Base-by-base conservation (phyloP, 2,888 invertebrate species). In the Abscondita cerata region DNA sequence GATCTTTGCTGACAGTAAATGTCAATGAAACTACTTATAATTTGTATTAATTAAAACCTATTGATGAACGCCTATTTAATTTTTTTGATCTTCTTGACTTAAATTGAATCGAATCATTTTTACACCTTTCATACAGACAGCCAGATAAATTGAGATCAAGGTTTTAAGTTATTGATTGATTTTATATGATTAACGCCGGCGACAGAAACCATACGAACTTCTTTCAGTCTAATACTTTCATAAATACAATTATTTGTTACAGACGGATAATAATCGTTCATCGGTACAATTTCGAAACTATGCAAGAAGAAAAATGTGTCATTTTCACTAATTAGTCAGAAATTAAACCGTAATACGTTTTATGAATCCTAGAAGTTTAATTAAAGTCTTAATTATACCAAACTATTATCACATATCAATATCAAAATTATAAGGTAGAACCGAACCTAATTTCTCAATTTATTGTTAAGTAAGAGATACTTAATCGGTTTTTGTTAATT, bases 381-480 rank as follows among this genome's bases (percentile, higher is more conserved):
- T 44, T 44, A 44, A 19, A 44, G 19, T 44, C 44, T 44, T 44
- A 44, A 44, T 44, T 44, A 44, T 44, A 3, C 44, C 44, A 44
- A 25, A 44, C 18, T 44, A 36, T 36, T 36, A 44, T 44, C 44
- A 44, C 44, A 19, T 11, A 44, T 44, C 44, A 44, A 44, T 44
- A 44, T 44, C 44, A 18, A 44, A 44, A 44, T 25, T 44, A 16
- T 18, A 18, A 44, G 44, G 44, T n/a, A 44, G 18, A 6, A 25
- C 25, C 25, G 25, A 25, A 44, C 44, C 44, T 44, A 44, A 19
- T 44, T 44, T 44, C 44, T 18, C 44, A 44, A 44, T 44, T 44
- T 44, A 44, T 44, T 25, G 25, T 25, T 44, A 44, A 44, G 18
- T 44, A 18, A 44, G 18, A 25, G 25, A 44, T 44, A 44, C 18